Base-by-base conservation (phyloP, 1,140 invertebrate genomes). In the Bathynomus jamesi region DNA sequence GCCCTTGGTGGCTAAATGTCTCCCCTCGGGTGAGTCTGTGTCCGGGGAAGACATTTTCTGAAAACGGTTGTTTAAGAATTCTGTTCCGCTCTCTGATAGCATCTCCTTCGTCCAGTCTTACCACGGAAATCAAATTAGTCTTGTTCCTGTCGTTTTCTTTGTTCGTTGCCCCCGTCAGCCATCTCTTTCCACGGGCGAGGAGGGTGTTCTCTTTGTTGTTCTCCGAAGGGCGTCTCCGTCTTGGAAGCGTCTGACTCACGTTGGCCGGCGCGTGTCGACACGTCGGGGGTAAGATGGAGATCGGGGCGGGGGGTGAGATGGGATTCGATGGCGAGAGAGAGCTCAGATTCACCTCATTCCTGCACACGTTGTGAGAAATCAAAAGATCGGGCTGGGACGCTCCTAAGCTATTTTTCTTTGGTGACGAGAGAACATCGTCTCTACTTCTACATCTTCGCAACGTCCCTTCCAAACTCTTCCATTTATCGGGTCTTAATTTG, bases 371-470 rank as follows among this genome's bases (percentile, higher is more conserved):
- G 40, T 76, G 75, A 30, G 75, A 76, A n/a, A 71, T 76, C 40
- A 76, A 53, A 27, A 76, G 69, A 53, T 76, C 75, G 61, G 75
- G 75, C 53, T 76, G 75, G 29, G 75, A 76, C 3, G 75, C 75
- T 25, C 69, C 75, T 10, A 76, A 69, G 27, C 74, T 69, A 65
- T 67, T 40, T 28, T 74, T 73, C 21, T 71, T 67, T n/a, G 71
- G 72, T 32, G 53, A 67, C 0, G 65, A 66, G 3, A 76, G 72
- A 25, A 72, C 75, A 60, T 76, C 75, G 29, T 76, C 75, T 29
- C 75, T 71, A 64, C 75, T 76, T 24, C 75, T 60, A 24, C 69
- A 72, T 11, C 75, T 46, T 0, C 75, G 71, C 29, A 76, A 63
- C 1, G 71, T 73, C 8, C 75, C 69, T 69, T 69, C 67, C 62